Conservation (phyloP, 2,888 invertebrate species). For the Panopea generosa region DNA sequence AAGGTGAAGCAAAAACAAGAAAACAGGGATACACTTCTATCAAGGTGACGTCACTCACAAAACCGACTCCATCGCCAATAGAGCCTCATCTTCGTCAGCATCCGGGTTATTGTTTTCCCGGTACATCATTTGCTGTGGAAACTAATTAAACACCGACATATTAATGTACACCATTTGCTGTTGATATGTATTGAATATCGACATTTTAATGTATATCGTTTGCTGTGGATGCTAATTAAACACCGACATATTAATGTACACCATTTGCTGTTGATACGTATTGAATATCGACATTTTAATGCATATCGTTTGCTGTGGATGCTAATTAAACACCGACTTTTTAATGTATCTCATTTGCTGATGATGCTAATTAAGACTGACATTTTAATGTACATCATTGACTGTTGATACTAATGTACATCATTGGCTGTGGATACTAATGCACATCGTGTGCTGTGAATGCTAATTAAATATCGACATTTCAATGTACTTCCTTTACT, state of each 20-base stretch:
- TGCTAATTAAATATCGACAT: too few relatives aligned
- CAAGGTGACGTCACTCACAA: slow-evolving; percentile 41
- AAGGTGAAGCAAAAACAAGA: too few relatives aligned
- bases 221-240: slow-evolving; percentile 25
- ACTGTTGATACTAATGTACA: too few relatives aligned
- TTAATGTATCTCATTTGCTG: background rate
- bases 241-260: background rate
- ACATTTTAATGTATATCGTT: slow-evolving; percentile 21
- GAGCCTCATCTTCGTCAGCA: slow-evolving; percentile 38
- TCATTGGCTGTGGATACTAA: too few relatives aligned
- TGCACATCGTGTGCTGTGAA: too few relatives aligned
- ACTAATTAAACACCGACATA: slow-evolving; percentile 8
- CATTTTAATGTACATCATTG: too few relatives aligned
- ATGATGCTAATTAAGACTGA: background rate
- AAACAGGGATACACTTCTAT: too few relatives aligned
- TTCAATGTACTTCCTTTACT: too few relatives aligned
- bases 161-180: background rate
- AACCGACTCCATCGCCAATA: slow-evolving; percentile 38
- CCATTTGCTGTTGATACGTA: background rate
- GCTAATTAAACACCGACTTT: slow-evolving; percentile 6
- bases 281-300: background rate
- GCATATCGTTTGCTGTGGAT: slow-evolving; percentile 30
- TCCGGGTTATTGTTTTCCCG: slow-evolving; percentile 51
- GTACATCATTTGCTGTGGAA: slow-evolving; percentile 34
- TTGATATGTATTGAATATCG: background rate